Percentiles rank a stretch among this genome's conserved stretches.
These are phyloP conservation scores for Nothobranchius kuhntae DNA, from an alignment of 2,113 vertebrate species.

Conservation along the genomic window DNA sequence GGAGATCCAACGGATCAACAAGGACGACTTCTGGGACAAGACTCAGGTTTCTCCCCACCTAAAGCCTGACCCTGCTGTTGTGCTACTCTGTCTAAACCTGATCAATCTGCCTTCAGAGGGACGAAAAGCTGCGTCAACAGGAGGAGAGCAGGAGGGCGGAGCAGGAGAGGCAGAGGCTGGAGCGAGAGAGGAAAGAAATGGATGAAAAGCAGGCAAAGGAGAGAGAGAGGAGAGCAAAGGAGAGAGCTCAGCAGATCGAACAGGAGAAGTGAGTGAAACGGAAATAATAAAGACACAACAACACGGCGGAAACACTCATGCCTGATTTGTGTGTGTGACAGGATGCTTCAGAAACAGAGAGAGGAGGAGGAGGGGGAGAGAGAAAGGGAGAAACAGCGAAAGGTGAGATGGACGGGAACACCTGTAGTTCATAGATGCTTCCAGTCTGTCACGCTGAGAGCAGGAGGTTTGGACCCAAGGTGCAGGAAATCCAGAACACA, in stretches of 20 bases:
- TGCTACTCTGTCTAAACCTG: not conserved
- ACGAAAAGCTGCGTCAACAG: conserved; percentile 81
- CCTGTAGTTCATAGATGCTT: no score
- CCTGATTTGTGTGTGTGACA: conserved; percentile 10
- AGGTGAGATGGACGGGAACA: conserved; percentile 16
- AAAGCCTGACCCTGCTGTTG: not conserved
- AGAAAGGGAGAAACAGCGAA: conserved; percentile 33
- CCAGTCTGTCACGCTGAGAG: no score
- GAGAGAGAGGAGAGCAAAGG: conserved; percentile 77
- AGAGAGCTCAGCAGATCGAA: conserved; percentile 64
- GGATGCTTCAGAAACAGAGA: conserved; percentile 55
- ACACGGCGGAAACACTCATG: not conserved
- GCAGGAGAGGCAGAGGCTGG: conserved; percentile 76
- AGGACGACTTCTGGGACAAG: conserved; percentile 91
- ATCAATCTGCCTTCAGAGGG: conserved; percentile 76
- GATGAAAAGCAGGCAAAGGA: conserved; percentile 80
- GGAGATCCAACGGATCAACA: conserved; percentile 87
- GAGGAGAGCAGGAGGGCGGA: conserved; percentile 78
- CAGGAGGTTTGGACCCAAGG: no score
- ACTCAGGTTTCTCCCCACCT: conserved; percentile 79
- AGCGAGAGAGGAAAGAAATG: conserved; percentile 78
- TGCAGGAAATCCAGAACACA: no score
- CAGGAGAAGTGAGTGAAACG: conserved; percentile 40
- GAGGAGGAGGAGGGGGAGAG: conserved; percentile 53
- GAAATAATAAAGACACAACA: not conserved